A percentile compares a stretch with the other conserved stretches of the same genome.
These are phyloP conservation scores for Podarcis raffonei DNA, from an alignment of 2,113 vertebrate genomes.

Conservation along the genomic window DNA sequence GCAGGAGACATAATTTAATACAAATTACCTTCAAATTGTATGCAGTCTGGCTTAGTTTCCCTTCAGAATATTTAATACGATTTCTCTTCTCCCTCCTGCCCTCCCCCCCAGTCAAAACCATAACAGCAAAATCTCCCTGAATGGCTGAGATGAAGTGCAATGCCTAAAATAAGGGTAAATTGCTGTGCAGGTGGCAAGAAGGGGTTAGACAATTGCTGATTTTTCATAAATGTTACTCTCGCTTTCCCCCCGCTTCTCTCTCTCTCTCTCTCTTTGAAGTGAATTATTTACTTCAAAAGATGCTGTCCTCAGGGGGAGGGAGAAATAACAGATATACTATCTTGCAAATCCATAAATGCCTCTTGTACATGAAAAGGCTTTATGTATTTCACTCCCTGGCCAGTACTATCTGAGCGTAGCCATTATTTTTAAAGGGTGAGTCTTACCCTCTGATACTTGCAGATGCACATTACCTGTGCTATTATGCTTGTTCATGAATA, in stretches of 20 bases:
- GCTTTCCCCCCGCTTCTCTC: rapidly evolving
- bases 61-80: constrained; percentile 48
- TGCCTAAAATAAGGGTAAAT: constrained; percentile 42
- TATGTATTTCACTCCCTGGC: constrained; percentile 17
- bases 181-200: constrained; percentile 35
- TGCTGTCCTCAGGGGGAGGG: background rate
- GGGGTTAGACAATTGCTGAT: background rate
- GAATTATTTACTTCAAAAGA: constrained; percentile 3
- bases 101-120: constrained; percentile 25
- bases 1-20: constrained; percentile 49
- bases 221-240: background rate
- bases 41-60: constrained; percentile 30
- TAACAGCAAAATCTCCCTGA: constrained; percentile 43
- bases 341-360: constrained; percentile 24
- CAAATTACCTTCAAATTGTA: constrained; percentile 63
- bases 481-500: constrained; percentile 36
- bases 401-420: constrained; percentile 15
- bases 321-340: background rate
- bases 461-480: background rate
- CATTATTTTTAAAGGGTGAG: constrained; percentile 36
- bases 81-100: constrained; percentile 37
- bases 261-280: background rate
- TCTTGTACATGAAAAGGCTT: constrained; percentile 20
- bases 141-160: constrained; percentile 17
- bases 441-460: background rate